These are phyloP conservation scores for Benthosema pterotum DNA, from an alignment of 2,797 vertebrate genomes.

Conservation along the genomic window DNA sequence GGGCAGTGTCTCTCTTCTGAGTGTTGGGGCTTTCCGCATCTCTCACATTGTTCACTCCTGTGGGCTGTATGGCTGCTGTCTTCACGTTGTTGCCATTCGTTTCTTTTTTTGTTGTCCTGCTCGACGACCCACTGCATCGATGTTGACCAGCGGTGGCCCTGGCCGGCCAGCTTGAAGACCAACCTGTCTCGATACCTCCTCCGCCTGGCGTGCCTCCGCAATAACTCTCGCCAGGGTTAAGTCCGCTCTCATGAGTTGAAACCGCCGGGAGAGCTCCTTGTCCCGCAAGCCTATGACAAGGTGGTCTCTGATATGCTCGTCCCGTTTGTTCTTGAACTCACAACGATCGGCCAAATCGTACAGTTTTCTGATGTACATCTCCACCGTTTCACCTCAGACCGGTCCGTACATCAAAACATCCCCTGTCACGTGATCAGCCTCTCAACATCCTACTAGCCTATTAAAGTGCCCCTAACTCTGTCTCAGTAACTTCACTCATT, in stretches of 20 bases:
- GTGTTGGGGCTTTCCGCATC: constrained; percentile 16
- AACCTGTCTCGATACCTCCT: constrained; percentile 23
- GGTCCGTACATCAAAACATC: no score
- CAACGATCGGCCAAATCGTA: constrained; percentile 23
- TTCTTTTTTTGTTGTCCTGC: background rate
- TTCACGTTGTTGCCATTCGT: background rate
- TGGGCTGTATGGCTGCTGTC: background rate
- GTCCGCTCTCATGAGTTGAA: constrained; percentile 20
- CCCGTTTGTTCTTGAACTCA: constrained; percentile 15
- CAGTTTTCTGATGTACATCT: constrained; percentile 16
- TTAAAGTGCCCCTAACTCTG: no score
- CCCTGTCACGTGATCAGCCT: no score
- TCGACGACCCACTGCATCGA: background rate
- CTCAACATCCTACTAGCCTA: no score
- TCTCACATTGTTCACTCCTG: background rate
- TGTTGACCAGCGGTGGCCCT: constrained; percentile 1
- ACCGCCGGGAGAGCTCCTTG: constrained; percentile 18
- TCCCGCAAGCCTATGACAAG: constrained; percentile 28
- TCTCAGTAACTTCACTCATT: no score
- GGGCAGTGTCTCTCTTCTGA: constrained; percentile 8
- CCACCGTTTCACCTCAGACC: constrained; percentile 10
- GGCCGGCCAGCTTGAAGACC: constrained; percentile 3
- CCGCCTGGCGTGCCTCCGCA: constrained; percentile 4
- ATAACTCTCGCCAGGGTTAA: constrained; percentile 15
- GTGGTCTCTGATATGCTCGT: constrained; percentile 22